Evolutionary conservation across 2,797 vertebrate genomes (phyloP).

Genomic region (Lophius americanus): DNA sequence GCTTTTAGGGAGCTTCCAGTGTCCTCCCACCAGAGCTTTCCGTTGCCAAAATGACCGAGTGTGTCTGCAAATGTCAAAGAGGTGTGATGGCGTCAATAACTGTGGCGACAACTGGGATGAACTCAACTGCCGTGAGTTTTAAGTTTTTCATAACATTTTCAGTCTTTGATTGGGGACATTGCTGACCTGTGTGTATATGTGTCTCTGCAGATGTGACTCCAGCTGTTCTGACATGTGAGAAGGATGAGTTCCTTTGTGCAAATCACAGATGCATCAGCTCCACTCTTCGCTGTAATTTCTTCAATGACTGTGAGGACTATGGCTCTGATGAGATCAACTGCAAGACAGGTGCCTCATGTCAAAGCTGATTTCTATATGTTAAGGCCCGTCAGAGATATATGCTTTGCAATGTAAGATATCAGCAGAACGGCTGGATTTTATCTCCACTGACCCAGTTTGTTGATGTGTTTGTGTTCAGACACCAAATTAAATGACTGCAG

Average conservation of each 20-base stretch:
- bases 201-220: constrained; percentile 62
- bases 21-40: constrained; percentile 93
- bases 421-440: background rate
- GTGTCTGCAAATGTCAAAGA: constrained; percentile 89
- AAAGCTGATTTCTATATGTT: background rate
- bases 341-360: constrained; percentile 80
- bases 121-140: constrained; percentile 88
- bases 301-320: constrained; percentile 94
- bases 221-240: constrained; percentile 82
- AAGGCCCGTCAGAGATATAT: background rate
- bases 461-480: constrained; percentile 72
- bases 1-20: constrained; percentile 86
- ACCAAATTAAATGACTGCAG: constrained; percentile 88
- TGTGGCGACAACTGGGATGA: constrained; percentile 94
- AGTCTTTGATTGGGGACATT: background rate
- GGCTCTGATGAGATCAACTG: constrained; percentile 89
- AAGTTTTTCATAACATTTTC: background rate
- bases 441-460: constrained; percentile 9
- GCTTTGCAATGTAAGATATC: background rate
- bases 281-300: constrained; percentile 91
- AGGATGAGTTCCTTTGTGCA: constrained; percentile 89
- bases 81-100: constrained; percentile 90
- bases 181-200: background rate
- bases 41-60: constrained; percentile 94
- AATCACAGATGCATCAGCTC: constrained; percentile 89